phyloP scores from a whole-genome alignment of 2,113 vertebrate genomes.

The Thunnus thynnus region DNA sequence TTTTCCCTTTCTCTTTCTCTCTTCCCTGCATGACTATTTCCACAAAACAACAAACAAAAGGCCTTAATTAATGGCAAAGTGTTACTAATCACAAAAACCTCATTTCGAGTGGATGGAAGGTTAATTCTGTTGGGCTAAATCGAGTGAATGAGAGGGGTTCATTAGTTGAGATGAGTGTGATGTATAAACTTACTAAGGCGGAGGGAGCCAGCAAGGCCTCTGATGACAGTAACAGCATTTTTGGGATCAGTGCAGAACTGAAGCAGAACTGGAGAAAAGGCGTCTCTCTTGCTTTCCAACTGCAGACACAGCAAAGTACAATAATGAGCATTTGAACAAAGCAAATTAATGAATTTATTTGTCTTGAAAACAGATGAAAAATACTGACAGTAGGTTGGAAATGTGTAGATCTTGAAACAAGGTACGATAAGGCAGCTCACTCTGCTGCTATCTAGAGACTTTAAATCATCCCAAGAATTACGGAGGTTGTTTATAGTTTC shows the following conservation, averaged over 20 bases:
- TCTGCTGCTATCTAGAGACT: conserved; percentile 18
- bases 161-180: neutral
- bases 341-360: neutral
- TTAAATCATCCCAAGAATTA: neutral
- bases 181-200: conserved; percentile 88
- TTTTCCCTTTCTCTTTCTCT: neutral
- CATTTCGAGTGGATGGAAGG: neutral
- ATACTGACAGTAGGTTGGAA: conserved; percentile 20
- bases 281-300: conserved; percentile 94
- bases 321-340: neutral
- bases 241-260: conserved; percentile 95
- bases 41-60: conserved; percentile 10
- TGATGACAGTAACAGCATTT: conserved; percentile 94
- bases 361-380: conserved; percentile 12
- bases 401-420: conserved; percentile 15
- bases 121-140: neutral
- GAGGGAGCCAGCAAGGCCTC: conserved; percentile 92
- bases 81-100: neutral
- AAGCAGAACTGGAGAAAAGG: conserved; percentile 92
- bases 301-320: conserved; percentile 61
- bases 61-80: neutral
- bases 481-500: neutral
- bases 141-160: neutral
- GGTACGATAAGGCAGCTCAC: conserved; percentile 4
- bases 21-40: neutral